Conservation (phyloP, 2,113 vertebrate species). For the Garra rufa region DNA sequence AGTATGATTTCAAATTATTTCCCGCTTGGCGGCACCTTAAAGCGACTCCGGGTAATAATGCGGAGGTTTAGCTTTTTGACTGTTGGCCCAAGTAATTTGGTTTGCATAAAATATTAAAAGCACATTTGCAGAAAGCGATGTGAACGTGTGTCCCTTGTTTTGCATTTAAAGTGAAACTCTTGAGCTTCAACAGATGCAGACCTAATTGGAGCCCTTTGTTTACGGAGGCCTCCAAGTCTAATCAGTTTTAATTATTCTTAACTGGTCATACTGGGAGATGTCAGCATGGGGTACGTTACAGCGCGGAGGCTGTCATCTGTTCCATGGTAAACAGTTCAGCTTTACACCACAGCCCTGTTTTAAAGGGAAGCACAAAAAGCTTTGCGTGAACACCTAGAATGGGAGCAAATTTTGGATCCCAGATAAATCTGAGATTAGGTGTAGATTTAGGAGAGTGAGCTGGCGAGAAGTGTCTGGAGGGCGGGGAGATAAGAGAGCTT, state of each 20-base stretch:
- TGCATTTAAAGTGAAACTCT: constrained; percentile 28
- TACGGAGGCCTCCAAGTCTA: constrained; percentile 33
- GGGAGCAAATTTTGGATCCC: constrained; percentile 46
- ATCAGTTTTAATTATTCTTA: constrained; percentile 50
- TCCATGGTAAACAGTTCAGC: constrained; percentile 2
- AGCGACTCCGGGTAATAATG: background rate
- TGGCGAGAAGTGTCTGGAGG: constrained; percentile 42
- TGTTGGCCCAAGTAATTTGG: constrained; percentile 17
- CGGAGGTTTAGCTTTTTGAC: constrained; percentile 7
- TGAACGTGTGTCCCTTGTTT: constrained; percentile 20
- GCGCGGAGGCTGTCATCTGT: background rate
- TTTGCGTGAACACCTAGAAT: constrained; percentile 42
- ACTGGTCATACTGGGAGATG: constrained; percentile 42
- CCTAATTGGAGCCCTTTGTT: constrained; percentile 43
- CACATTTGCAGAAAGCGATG: background rate
- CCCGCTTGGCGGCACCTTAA: background rate
- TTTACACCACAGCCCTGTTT: background rate
- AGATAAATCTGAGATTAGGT: constrained; percentile 49
- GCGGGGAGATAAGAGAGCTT: constrained; percentile 44
- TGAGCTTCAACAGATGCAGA: background rate
- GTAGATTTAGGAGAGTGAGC: constrained; percentile 46
- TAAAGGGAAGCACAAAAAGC: constrained; percentile 15
- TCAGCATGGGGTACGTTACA: constrained; percentile 30
- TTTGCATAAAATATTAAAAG: constrained; percentile 39
- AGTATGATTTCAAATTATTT: constrained; percentile 15